Percentiles rank a stretch among this genome's conserved stretches.
phyloP scores from a whole-genome alignment of 2,888 invertebrate species.

The Mesorhabditis spiculigera region DNA sequence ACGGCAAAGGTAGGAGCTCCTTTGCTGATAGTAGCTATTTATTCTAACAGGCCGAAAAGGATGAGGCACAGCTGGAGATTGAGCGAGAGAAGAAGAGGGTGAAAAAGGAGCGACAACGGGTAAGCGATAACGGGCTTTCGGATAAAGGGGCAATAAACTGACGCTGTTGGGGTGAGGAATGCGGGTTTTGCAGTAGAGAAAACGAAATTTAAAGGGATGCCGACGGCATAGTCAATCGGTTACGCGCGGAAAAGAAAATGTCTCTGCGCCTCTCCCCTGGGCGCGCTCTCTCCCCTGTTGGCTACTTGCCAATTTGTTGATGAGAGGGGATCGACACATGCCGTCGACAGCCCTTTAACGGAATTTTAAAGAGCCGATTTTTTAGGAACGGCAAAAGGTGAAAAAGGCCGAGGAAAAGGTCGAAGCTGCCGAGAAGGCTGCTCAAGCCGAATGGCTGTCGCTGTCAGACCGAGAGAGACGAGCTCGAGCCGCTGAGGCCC shows the following conservation, averaged over 20 bases:
- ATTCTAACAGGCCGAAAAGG: neutral
- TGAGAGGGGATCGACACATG: too few species aligned
- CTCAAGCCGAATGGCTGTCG: neutral
- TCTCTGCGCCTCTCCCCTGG: too few species aligned
- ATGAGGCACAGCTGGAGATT: neutral
- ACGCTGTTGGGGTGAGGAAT: too few species aligned
- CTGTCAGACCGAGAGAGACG: neutral
- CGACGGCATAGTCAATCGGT: too few species aligned
- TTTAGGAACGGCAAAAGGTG: neutral
- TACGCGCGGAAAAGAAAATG: too few species aligned
- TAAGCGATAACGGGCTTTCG: neutral
- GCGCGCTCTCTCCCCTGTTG: too few species aligned
- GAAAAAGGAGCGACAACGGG: neutral
- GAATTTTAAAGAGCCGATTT: neutral
- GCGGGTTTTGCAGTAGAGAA: too few species aligned
- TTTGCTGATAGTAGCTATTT: neutral
- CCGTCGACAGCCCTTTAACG: too few species aligned
- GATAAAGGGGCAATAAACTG: too few species aligned
- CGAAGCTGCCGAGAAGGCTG: neutral
- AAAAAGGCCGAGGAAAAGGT: constrained; percentile 6
- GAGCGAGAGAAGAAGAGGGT: neutral
- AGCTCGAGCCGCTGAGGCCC: constrained; percentile 3
- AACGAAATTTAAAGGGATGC: neutral
- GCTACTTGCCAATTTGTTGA: too few species aligned
- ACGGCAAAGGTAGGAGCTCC: neutral